Evolutionary conservation across 2,888 invertebrate species (phyloP), one percentile per base, ranked within the genome.

Genomic region (Callimorpha dominula): DNA sequence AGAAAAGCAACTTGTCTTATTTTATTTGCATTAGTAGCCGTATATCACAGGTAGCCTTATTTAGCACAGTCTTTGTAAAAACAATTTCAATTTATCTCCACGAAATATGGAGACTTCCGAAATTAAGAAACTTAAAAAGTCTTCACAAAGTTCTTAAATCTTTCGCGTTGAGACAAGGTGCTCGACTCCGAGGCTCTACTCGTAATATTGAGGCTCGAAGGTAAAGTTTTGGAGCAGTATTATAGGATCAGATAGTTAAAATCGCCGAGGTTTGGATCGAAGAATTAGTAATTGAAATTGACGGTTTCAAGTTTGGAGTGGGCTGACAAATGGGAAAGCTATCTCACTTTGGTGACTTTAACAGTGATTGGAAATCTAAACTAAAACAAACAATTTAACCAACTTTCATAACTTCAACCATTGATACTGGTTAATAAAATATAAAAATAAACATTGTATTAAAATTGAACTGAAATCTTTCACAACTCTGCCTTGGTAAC

Each of bases 101-200:
- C 86, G 78, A 85, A 87, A 86, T 85, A 88, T 85, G 85, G 85
- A 80, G 88, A 86, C 88, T 86, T 86, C 80, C 81, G 84, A 90
- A 90, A 91, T 91, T 89, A 89, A 89, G 89, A 89, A 91, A 92
- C 90, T 91, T 90, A 89, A 90, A 88, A 89, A 88, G 88, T 85
- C 81, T 87, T 82, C 82, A 78, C 81, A 86, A 91, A 91, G 85
- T 91, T 92, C 85, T 87, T 91, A 92, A 83, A 91, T 92, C 88
- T 87, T 89, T 86, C 83, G 86, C 87, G 86, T 83, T 85, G 87
- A 86, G 90, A 90, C 89, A 89, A 89, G 90, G 89, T 88, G 88
- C 73, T 80, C 67, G 75, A 66, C 74, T 69, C 73, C 70, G 68
- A 72, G 81, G 75, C 89, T 88, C 87, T 88, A 90, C 90, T 89